phyloP scores from a whole-genome alignment of 2,113 vertebrate species.

The Oncorhynchus clarkii region DNA sequence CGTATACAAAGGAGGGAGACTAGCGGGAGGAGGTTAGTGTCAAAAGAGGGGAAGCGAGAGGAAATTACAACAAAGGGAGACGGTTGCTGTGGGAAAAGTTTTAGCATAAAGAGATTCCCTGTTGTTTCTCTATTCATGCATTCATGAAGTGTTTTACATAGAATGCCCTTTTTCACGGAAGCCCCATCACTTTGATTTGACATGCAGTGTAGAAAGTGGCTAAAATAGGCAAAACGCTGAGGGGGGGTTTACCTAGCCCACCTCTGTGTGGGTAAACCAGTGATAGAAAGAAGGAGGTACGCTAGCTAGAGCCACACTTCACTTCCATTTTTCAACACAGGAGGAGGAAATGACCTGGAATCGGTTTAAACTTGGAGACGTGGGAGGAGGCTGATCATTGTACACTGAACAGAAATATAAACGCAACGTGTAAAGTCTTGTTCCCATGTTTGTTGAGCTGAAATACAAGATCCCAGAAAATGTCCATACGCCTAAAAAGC shows the following conservation, averaged over 20 bases:
- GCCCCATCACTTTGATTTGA: conserved; percentile 34
- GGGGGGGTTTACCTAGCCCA: not conserved
- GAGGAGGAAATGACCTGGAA: conserved; percentile 45
- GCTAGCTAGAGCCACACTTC: conserved; percentile 52
- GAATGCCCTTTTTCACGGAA: conserved; percentile 25
- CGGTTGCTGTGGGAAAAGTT: not conserved
- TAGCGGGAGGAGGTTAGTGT: conserved; percentile 18
- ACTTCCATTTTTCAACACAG: conserved; percentile 21
- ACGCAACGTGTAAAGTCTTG: too few species aligned
- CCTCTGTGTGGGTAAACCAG: not conserved
- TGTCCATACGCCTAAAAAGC: too few species aligned
- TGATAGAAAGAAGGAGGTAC: conserved; percentile 34
- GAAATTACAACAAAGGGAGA: conserved; percentile 37
- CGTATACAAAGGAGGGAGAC: conserved; percentile 26
- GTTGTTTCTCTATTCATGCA: conserved; percentile 38
- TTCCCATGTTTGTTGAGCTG: too few species aligned
- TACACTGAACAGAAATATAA: not conserved
- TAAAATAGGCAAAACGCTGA: conserved; percentile 47
- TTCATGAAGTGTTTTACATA: conserved; percentile 49
- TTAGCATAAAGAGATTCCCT: conserved; percentile 10
- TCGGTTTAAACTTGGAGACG: conserved; percentile 19
- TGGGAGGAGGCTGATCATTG: not conserved
- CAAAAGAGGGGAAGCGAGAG: conserved; percentile 36
- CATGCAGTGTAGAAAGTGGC: conserved; percentile 51
- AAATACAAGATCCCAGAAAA: too few species aligned